These are phyloP conservation scores for Drosophila santomea DNA, from an alignment of 1,140 invertebrate species.

Conservation along the genomic window DNA sequence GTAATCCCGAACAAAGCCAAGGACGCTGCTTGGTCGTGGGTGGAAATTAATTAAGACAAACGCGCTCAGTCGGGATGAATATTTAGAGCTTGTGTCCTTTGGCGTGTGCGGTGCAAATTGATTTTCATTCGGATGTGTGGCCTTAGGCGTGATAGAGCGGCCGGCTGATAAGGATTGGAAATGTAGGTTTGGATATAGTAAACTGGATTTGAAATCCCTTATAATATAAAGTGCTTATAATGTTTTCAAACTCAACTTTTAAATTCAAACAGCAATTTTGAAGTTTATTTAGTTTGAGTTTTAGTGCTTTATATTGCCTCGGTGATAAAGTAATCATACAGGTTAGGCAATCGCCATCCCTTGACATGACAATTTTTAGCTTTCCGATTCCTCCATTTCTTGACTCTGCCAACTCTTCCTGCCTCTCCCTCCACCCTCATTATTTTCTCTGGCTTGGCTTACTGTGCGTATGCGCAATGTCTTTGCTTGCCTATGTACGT, in stretches of 20 bases:
- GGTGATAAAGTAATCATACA: neutral
- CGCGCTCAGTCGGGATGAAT: slow-evolving; percentile 43
- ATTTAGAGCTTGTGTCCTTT: slow-evolving; percentile 24
- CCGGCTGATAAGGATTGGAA: slow-evolving; percentile 21
- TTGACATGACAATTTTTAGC: neutral
- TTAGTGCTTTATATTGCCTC: too few species aligned
- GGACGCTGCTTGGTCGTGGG: slow-evolving; percentile 17
- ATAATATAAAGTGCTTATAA: too few species aligned
- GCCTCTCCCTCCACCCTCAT: slow-evolving; percentile 33
- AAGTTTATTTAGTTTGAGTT: too few species aligned
- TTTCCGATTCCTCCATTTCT: neutral
- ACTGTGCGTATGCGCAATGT: slow-evolving; percentile 54
- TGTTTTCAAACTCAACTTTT: too few species aligned
- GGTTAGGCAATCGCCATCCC: neutral
- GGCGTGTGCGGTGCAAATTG: slow-evolving; percentile 42
- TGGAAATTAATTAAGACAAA: slow-evolving; percentile 73
- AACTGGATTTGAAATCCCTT: too few species aligned
- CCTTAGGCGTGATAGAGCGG: slow-evolving; percentile 21
- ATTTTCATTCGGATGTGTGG: slow-evolving; percentile 54
- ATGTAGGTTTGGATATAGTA: neutral
- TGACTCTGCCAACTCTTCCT: slow-evolving; percentile 6
- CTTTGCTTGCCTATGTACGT: slow-evolving; percentile 23
- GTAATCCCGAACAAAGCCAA: slow-evolving; percentile 51
- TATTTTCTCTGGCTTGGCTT: slow-evolving; percentile 43
- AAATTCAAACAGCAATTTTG: too few species aligned